Conservation (phyloP, 2,113 vertebrate species). For the Syrrhaptes paradoxus region DNA sequence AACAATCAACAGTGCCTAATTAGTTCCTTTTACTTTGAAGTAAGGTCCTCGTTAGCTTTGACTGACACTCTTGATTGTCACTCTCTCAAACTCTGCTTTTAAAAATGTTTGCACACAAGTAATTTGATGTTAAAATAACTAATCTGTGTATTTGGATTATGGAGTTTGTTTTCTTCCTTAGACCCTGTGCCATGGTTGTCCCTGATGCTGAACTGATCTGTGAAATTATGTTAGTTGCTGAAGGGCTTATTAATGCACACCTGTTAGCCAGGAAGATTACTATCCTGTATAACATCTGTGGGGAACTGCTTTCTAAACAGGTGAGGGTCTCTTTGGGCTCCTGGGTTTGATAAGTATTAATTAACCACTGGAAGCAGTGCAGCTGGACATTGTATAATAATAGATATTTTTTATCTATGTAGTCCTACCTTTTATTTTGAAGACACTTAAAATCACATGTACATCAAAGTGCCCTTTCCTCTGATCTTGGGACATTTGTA, state of each 20-base stretch:
- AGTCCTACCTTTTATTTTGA: not conserved
- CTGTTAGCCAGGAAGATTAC: conserved; percentile 82
- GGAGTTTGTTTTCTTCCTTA: conserved; percentile 23
- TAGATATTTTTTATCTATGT: not conserved
- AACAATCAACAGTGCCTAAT: conserved; percentile 31
- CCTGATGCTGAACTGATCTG: conserved; percentile 86
- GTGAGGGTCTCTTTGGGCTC: conserved; percentile 54
- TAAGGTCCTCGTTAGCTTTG: conserved; percentile 32
- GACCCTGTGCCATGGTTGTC: conserved; percentile 84
- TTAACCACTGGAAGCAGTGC: not conserved
- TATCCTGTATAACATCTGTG: conserved; percentile 79
- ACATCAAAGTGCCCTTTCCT: not conserved
- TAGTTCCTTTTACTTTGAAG: conserved; percentile 29
- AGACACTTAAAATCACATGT: not conserved
- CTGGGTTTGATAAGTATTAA: not conserved
- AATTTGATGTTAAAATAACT: conserved; percentile 8
- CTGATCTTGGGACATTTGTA: not conserved
- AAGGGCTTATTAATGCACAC: conserved; percentile 79
- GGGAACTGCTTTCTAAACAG: conserved; percentile 86
- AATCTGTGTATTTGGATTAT: not conserved
- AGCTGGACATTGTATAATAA: not conserved
- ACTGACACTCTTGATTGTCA: conserved; percentile 61
- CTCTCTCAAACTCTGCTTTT: conserved; percentile 18
- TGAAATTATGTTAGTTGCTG: conserved; percentile 86
- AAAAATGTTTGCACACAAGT: conserved; percentile 47